Percentiles rank a stretch among this genome's conserved stretches.
Evolutionary conservation across 2,888 invertebrate genomes (phyloP).

Genomic region (Fragum sueziense): DNA sequence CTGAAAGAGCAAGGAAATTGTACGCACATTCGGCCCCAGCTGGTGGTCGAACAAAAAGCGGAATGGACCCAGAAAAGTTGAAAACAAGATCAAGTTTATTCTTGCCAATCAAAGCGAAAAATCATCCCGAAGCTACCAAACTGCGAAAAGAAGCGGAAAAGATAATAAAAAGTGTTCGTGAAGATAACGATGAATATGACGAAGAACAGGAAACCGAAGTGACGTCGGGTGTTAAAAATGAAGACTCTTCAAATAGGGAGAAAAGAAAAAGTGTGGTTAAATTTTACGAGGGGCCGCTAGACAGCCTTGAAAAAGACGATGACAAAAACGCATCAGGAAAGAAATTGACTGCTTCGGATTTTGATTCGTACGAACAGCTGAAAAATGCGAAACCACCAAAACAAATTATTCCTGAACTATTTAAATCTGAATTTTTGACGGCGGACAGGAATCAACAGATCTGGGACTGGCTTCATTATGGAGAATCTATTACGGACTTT

Average conservation of each 20-base stretch:
- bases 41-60: constrained; percentile 61
- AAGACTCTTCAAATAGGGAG: background rate
- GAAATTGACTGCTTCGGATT: constrained; percentile 58
- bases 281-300: constrained; percentile 19
- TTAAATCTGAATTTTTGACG: constrained; percentile 67
- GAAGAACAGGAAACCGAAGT: constrained; percentile 38
- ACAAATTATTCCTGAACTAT: constrained; percentile 60
- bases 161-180: constrained; percentile 71
- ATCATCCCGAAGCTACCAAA: constrained; percentile 72
- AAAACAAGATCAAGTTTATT: constrained; percentile 70
- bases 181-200: constrained; percentile 68
- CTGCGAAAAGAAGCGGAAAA: constrained; percentile 74
- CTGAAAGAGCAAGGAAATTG: constrained; percentile 67
- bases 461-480: constrained; percentile 78
- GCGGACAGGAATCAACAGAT: constrained; percentile 69
- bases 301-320: background rate
- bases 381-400: constrained; percentile 68
- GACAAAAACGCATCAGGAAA: background rate
- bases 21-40: constrained; percentile 75
- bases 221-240: background rate
- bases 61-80: constrained; percentile 61
- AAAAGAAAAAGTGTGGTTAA: constrained; percentile 42
- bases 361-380: constrained; percentile 66
- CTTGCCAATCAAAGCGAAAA: constrained; percentile 70
- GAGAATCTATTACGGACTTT: constrained; percentile 73